Conservation (phyloP, 1,140 invertebrate genomes). For the Hylaeus anthracinus region DNA sequence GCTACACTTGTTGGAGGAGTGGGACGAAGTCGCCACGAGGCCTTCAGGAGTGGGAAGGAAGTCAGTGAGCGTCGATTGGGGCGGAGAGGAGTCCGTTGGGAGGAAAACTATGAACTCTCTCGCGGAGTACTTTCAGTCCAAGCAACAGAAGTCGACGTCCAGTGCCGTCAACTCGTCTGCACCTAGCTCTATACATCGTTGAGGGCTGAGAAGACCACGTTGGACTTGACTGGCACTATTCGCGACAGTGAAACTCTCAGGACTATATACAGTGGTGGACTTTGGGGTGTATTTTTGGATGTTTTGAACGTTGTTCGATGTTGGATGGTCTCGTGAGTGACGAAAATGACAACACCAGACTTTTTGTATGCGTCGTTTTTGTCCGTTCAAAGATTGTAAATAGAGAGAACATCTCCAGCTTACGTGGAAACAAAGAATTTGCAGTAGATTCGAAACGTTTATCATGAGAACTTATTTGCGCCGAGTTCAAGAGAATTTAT, state of each 20-base stretch:
- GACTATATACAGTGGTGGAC: no score
- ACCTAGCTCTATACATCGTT: constrained; percentile 66
- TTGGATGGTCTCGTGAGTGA: no score
- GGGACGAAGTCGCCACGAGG: constrained; percentile 82
- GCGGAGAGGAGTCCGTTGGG: constrained; percentile 73
- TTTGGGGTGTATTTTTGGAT: no score
- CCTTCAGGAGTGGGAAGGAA: constrained; percentile 67
- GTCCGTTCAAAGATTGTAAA: neutral
- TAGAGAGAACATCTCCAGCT: neutral
- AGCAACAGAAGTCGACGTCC: constrained; percentile 68
- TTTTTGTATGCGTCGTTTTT: neutral
- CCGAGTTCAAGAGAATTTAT: no score
- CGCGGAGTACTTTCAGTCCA: constrained; percentile 78
- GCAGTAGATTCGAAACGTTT: no score
- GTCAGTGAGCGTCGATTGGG: constrained; percentile 78
- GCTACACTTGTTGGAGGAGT: constrained; percentile 87
- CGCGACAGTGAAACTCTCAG: neutral
- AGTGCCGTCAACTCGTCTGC: constrained; percentile 27
- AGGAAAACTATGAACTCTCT: constrained; percentile 78
- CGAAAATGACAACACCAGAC: no score
- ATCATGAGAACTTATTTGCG: no score
- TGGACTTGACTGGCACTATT: neutral
- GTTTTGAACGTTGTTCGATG: no score
- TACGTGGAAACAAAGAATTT: no score
- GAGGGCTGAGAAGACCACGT: constrained; percentile 8